Evolutionary conservation across 2,888 invertebrate genomes (phyloP).

Genomic region (Drosophila merina): DNA sequence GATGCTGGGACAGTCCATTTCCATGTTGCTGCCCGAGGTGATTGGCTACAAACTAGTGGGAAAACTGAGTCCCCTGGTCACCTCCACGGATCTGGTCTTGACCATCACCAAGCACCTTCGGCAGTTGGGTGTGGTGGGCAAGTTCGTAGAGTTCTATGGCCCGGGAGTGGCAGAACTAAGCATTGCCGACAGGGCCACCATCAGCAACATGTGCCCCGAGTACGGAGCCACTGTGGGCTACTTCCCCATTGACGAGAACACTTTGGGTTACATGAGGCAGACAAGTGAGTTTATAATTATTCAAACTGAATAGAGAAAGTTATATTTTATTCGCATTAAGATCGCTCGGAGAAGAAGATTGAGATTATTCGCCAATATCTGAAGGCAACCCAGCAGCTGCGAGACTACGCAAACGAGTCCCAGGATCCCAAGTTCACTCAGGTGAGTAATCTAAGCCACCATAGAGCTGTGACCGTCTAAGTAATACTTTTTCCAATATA

Average conservation of each 20-base stretch:
- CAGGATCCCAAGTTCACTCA: constrained; percentile 94
- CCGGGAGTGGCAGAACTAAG: constrained; percentile 95
- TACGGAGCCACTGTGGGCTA: constrained; percentile 98
- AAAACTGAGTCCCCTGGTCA: constrained; percentile 91
- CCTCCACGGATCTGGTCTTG: constrained; percentile 98
- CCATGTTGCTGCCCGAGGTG: constrained; percentile 97
- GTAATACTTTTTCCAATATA: neutral
- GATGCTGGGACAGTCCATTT: constrained; percentile 98
- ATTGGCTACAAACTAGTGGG: constrained; percentile 96
- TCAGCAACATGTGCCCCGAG: constrained; percentile 99
- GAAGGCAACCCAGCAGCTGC: constrained; percentile 91
- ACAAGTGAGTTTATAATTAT: constrained; percentile 86
- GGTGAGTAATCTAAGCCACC: constrained; percentile 67
- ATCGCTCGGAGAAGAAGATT: constrained; percentile 91
- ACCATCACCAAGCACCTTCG: constrained; percentile 98
- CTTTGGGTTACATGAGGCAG: constrained; percentile 93
- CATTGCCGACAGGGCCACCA: constrained; percentile 98
- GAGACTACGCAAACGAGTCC: constrained; percentile 90
- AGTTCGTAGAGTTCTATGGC: constrained; percentile 99
- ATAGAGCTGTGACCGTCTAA: neutral
- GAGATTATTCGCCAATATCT: constrained; percentile 92
- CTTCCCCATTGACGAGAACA: constrained; percentile 94
- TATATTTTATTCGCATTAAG: constrained; percentile 84
- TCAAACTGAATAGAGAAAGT: neutral
- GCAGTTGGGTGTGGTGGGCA: constrained; percentile 97